Conservation (phyloP, 2,888 invertebrate species). For the Blomia tropicalis region DNA sequence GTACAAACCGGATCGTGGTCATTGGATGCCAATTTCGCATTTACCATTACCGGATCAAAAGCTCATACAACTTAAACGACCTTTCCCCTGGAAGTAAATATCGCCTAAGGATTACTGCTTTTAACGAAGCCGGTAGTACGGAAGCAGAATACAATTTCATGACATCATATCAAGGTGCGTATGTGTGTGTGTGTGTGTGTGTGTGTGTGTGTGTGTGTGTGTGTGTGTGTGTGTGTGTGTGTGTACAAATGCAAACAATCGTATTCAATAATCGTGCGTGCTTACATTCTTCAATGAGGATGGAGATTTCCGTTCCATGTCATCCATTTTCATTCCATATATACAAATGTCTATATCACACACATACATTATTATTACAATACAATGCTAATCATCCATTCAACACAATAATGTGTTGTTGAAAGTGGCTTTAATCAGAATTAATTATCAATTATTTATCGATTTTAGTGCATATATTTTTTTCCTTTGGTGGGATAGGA, state of each 20-base stretch:
- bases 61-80: slow-evolving; percentile 25
- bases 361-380: too few relatives aligned
- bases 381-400: too few relatives aligned
- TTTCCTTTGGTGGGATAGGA: too few relatives aligned
- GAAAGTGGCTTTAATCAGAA: too few relatives aligned
- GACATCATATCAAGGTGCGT: slow-evolving; percentile 40
- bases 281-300: neutral
- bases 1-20: slow-evolving; percentile 39
- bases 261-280: neutral
- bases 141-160: slow-evolving; percentile 90
- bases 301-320: neutral
- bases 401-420: too few relatives aligned
- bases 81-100: slow-evolving; percentile 23
- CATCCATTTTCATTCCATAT: too few relatives aligned
- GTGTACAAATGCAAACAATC: too few relatives aligned
- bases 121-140: slow-evolving; percentile 82
- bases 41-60: slow-evolving; percentile 26
- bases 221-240: neutral
- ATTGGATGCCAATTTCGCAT: slow-evolving; percentile 47
- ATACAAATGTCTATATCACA: too few relatives aligned
- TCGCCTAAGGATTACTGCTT: slow-evolving; percentile 47
- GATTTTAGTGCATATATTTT: too few relatives aligned
- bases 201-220: neutral
- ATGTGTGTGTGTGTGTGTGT: too few relatives aligned
- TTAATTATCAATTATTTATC: too few relatives aligned